A percentile compares a stretch with the other conserved stretches of the same genome.
Evolutionary conservation across 2,113 vertebrate species (phyloP).

Genomic region (Eptesicus fuscus): DNA sequence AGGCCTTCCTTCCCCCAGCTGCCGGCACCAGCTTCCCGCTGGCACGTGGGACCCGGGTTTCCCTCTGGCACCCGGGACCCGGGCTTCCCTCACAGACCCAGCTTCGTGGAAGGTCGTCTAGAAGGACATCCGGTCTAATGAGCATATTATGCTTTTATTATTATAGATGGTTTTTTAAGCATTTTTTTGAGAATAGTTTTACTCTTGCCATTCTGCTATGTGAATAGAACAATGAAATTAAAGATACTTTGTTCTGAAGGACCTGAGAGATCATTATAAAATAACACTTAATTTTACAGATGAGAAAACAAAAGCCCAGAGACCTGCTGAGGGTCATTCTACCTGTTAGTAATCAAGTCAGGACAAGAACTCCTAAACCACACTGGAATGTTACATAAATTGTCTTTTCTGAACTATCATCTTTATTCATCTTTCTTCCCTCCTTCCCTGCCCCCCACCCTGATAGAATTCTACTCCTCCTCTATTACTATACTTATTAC

Average conservation of each 20-base stretch:
- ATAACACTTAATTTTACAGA: slow-evolving; percentile 14
- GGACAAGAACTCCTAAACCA: background rate
- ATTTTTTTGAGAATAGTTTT: background rate
- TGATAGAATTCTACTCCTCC: background rate
- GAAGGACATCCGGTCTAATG: too few species aligned
- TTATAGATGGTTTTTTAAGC: background rate
- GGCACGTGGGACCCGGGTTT: too few species aligned
- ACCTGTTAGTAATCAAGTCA: background rate
- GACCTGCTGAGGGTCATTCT: background rate
- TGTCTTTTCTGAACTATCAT: background rate
- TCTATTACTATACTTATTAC: background rate
- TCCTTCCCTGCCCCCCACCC: rapidly evolving
- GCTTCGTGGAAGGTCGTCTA: too few species aligned
- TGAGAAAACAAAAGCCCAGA: background rate
- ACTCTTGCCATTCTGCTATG: background rate
- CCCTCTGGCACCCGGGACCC: too few species aligned
- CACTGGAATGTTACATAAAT: background rate
- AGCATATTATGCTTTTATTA: too few species aligned
- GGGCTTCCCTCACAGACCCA: too few species aligned
- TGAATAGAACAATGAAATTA: slow-evolving; percentile 6
- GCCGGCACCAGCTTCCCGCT: too few species aligned
- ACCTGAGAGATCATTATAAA: background rate
- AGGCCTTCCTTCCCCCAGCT: too few species aligned
- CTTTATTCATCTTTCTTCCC: background rate
- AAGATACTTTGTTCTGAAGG: background rate